phyloP scores from a whole-genome alignment of 1,140 invertebrate species.

The Euglossa dilemma region DNA sequence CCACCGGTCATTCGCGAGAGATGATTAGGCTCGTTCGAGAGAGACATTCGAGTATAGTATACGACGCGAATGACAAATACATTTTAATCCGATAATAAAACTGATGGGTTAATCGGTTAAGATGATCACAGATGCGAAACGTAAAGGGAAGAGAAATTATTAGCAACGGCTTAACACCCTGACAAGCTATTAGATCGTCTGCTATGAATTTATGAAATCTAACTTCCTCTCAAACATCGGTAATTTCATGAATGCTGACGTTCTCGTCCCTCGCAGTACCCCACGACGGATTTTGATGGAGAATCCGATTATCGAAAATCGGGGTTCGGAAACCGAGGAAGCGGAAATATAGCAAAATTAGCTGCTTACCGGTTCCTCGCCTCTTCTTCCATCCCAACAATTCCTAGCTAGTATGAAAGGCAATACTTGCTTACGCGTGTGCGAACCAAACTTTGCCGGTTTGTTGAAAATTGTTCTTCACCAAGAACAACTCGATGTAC shows the following conservation, averaged over 20 bases:
- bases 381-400: slow-evolving; percentile 43
- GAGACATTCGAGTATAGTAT: too few species aligned
- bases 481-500: not conserved
- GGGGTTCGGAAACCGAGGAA: slow-evolving; percentile 52
- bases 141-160: not conserved
- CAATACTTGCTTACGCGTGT: not conserved
- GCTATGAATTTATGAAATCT: slow-evolving; percentile 20
- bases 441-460: not conserved
- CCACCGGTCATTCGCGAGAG: too few species aligned
- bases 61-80: too few species aligned
- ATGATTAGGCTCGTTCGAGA: too few species aligned
- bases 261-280: slow-evolving; percentile 29
- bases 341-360: slow-evolving; percentile 70
- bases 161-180: not conserved
- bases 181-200: not conserved
- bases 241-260: slow-evolving; percentile 43
- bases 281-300: slow-evolving; percentile 44
- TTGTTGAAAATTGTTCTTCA: not conserved
- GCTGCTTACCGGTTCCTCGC: slow-evolving; percentile 57
- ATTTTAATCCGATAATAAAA: too few species aligned
- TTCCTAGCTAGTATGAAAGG: slow-evolving; percentile 1
- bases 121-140: not conserved
- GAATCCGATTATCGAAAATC: slow-evolving; percentile 72
- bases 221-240: not conserved
- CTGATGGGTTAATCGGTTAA: not conserved